Percentiles rank a stretch among this genome's conserved stretches.
phyloP scores from a whole-genome alignment of 1,140 invertebrate species.

The Papilio xuthus region DNA sequence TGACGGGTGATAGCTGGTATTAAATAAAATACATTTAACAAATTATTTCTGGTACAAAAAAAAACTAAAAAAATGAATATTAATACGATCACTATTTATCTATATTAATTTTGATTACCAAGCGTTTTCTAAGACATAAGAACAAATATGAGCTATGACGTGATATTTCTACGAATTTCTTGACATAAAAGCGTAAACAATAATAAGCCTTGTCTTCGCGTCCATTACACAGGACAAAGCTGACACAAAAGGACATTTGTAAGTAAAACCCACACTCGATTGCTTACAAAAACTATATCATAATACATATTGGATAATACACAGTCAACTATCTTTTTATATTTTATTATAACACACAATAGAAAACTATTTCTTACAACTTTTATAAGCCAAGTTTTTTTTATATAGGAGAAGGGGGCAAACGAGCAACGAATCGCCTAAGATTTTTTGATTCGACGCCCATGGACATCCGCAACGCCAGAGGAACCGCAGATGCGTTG shows the following conservation, averaged over 20 bases:
- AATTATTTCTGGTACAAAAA: too few species aligned
- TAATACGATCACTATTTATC: neutral
- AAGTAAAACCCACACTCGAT: constrained; percentile 8
- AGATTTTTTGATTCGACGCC: too few species aligned
- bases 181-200: constrained; percentile 23
- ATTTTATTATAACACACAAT: neutral
- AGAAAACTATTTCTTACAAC: neutral
- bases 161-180: neutral
- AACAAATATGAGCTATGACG: neutral
- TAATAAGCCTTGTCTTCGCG: neutral
- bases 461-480: too few species aligned
- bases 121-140: neutral
- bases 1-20: too few species aligned
- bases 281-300: neutral
- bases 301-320: constrained; percentile 8
- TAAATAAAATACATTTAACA: too few species aligned
- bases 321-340: neutral
- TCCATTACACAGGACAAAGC: constrained; percentile 13
- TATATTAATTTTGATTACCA: neutral
- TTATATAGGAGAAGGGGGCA: too few species aligned
- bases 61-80: too few species aligned
- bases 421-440: too few species aligned
- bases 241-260: constrained; percentile 10
- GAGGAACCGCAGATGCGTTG: too few species aligned
- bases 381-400: too few species aligned